Evolutionary conservation across 2,888 invertebrate genomes (phyloP).

Genomic region (Agapostemon virescens): DNA sequence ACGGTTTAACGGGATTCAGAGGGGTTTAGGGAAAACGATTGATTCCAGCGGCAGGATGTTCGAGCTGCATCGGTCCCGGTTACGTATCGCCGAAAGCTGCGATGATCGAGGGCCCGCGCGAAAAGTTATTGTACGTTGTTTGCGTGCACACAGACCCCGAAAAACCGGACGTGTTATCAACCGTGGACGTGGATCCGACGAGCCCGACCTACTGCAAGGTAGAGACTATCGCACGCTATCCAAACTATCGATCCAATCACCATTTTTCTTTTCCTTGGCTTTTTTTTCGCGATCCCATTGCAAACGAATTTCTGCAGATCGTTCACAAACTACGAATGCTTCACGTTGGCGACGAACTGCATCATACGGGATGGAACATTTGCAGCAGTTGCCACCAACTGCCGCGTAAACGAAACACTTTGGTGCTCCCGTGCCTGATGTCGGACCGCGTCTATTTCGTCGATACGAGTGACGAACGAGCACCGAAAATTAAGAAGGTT

Average conservation of each 20-base stretch:
- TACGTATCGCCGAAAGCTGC: slow-evolving; percentile 91
- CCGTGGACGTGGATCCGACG: slow-evolving; percentile 94
- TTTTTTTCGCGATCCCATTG: too few relatives aligned
- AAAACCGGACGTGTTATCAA: slow-evolving; percentile 93
- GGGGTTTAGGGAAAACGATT: background rate
- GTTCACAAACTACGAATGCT: slow-evolving; percentile 92
- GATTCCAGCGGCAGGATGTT: slow-evolving; percentile 51
- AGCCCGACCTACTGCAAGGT: slow-evolving; percentile 93
- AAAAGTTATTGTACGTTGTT: slow-evolving; percentile 93
- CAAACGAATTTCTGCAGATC: slow-evolving; percentile 84
- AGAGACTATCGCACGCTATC: slow-evolving; percentile 39
- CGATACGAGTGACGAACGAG: slow-evolving; percentile 88
- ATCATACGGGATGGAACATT: slow-evolving; percentile 98
- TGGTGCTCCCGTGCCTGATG: slow-evolving; percentile 91
- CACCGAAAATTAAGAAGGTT: slow-evolving; percentile 89
- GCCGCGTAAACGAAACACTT: slow-evolving; percentile 84
- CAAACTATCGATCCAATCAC: background rate
- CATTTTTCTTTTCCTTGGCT: too few relatives aligned
- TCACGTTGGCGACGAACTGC: slow-evolving; percentile 91
- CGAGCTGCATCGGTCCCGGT: slow-evolving; percentile 84
- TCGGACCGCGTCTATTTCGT: slow-evolving; percentile 92
- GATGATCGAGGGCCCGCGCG: slow-evolving; percentile 89
- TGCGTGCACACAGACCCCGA: slow-evolving; percentile 89
- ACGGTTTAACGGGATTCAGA: too few relatives aligned
- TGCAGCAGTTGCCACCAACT: slow-evolving; percentile 93